These are phyloP conservation scores for Pogoniulus pusillus DNA, from an alignment of 2,797 vertebrate genomes.

Conservation along the genomic window DNA sequence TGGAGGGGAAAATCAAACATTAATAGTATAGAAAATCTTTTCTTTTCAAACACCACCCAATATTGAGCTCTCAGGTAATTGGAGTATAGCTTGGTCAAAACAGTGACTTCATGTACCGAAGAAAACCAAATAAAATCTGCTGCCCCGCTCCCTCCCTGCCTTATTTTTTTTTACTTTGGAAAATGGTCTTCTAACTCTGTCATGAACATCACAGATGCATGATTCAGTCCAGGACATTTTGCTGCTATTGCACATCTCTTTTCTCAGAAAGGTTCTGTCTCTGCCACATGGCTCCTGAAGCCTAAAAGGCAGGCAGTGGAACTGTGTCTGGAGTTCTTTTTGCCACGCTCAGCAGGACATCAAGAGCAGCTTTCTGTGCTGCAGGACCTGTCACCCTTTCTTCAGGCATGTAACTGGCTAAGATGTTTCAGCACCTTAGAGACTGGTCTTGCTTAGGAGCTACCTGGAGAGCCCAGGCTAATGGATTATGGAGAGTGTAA, in stretches of 20 bases:
- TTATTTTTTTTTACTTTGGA: not conserved
- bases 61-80: not conserved
- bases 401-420: not conserved
- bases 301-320: not conserved
- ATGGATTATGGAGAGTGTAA: not conserved
- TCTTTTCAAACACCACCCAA: not conserved
- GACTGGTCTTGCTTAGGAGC: not conserved
- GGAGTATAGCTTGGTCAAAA: not conserved
- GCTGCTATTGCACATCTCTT: not conserved
- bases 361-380: not conserved
- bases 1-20: not conserved
- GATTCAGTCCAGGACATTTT: not conserved
- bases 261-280: not conserved
- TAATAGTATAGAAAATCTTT: not conserved
- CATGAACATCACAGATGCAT: not conserved
- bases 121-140: not conserved
- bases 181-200: not conserved
- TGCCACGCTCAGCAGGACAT: rapidly evolving
- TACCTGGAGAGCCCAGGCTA: not conserved
- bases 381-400: not conserved
- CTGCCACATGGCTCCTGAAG: not conserved
- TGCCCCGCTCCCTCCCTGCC: rapidly evolving
- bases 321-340: not conserved
- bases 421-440: not conserved
- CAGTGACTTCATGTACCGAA: not conserved